These are phyloP conservation scores for Napeogenes sylphis DNA, from an alignment of 2,888 invertebrate genomes.

Conservation along the genomic window DNA sequence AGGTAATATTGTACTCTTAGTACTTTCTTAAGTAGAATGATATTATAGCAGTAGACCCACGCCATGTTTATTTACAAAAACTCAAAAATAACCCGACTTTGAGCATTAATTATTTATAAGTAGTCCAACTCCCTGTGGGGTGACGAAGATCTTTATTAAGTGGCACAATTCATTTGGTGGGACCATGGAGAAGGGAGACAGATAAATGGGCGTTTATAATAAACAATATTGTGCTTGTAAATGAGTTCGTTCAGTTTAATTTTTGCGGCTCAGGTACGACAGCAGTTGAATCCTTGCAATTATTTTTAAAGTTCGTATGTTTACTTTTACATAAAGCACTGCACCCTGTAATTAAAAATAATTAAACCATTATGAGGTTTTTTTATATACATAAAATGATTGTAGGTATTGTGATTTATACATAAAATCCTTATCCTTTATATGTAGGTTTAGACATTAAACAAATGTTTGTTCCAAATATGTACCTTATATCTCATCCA, in stretches of 20 bases:
- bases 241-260: slow-evolving; percentile 33
- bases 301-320: slow-evolving; percentile 2
- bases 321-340: no score
- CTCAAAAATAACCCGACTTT: slow-evolving; percentile 20
- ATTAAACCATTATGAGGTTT: no score
- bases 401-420: no score
- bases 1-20: background rate
- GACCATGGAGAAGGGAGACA: slow-evolving; percentile 36
- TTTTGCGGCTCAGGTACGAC: slow-evolving; percentile 24
- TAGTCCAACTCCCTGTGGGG: slow-evolving; percentile 35
- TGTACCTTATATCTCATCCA: no score
- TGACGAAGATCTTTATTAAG: slow-evolving; percentile 53
- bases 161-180: slow-evolving; percentile 48
- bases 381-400: no score
- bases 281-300: slow-evolving; percentile 7
- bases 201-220: slow-evolving; percentile 51
- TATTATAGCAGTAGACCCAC: no score
- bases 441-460: no score
- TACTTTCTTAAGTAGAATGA: background rate
- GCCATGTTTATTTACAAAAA: slow-evolving; percentile 2
- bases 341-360: no score
- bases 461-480: no score
- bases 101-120: slow-evolving; percentile 42
- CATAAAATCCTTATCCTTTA: no score
- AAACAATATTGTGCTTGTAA: slow-evolving; percentile 47